Base-by-base conservation (phyloP, 2,888 invertebrate species). In the Orthosia gothica region DNA sequence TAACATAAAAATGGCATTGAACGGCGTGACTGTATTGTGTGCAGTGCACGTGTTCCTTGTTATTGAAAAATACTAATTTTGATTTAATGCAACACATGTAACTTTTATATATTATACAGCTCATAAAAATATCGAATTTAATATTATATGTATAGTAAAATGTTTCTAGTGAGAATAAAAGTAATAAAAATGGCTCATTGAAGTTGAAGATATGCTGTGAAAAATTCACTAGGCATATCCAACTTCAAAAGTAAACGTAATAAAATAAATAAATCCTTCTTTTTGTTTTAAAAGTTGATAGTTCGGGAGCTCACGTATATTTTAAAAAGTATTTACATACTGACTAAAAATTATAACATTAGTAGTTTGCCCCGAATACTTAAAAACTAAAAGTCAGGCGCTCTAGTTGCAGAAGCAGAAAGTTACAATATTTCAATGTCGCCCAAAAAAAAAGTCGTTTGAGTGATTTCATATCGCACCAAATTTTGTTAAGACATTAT, bases 1-100 rank as follows among this genome's bases (percentile, higher is more conserved):
- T 89, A 89, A n/a, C 90, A 91, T 90, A 90, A 87, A 89, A 91
- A 90, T 87, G 88, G 86, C 84, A 88, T 90, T 90, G 83, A 88
- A 92, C 89, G 86, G 87, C 88, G 84, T 89, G 86, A 87, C 89
- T 85, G 88, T 87, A 88, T 87, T 87, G 87, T 80, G 77, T 75
- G 63, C 67, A 63, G 64, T 76, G 73, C 87, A 86, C 89, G 88
- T 89, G 91, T 79, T 74, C 71, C 80, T 89, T 77, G 86, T 88
- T 89, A 89, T 88, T 83, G 80, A 76, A 85, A 63, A 87, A 81
- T 71, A 82, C 80, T 86, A 86, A 86, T 87, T 86, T 89, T 87
- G 75, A 83, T 86, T 82, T 82, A 87, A 86, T 84, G 78, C 76
- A 68, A 85, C 64, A 79, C 79, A 79, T 85, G 85, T 87, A 58